Conservation (phyloP, 2,888 invertebrate genomes). For the Julus scanicus region DNA sequence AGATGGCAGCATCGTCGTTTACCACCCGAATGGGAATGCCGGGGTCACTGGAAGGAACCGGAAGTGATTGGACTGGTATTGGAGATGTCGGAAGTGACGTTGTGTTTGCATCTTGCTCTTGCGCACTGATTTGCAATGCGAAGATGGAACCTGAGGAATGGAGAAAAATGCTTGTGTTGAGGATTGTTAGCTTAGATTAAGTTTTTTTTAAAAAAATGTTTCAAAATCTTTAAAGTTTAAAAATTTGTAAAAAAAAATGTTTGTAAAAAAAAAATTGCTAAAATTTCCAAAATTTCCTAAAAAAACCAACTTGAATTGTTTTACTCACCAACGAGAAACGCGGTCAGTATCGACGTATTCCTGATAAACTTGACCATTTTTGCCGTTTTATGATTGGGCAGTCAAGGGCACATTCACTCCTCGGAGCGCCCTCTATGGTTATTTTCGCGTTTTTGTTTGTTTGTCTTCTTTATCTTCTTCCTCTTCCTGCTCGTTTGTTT, state of each 20-base stretch:
- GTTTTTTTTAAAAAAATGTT: no score
- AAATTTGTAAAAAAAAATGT: background rate
- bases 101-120: background rate
- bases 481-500: no score
- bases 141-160: background rate
- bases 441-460: background rate
- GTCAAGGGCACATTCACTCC: background rate
- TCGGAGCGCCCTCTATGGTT: background rate
- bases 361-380: background rate
- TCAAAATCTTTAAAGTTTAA: no score
- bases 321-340: background rate
- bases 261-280: no score
- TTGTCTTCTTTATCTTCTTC: background rate
- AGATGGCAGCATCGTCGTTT: background rate
- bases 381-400: background rate
- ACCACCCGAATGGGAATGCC: background rate
- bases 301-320: no score
- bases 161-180: background rate
- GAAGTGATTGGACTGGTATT: background rate
- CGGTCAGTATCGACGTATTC: constrained; percentile 33
- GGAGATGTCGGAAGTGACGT: background rate
- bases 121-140: background rate
- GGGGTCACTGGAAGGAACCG: background rate
- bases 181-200: no score
- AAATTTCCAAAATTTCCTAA: background rate